phyloP scores from a whole-genome alignment of 2,797 vertebrate genomes.

The Basileuterus tristriatus region DNA sequence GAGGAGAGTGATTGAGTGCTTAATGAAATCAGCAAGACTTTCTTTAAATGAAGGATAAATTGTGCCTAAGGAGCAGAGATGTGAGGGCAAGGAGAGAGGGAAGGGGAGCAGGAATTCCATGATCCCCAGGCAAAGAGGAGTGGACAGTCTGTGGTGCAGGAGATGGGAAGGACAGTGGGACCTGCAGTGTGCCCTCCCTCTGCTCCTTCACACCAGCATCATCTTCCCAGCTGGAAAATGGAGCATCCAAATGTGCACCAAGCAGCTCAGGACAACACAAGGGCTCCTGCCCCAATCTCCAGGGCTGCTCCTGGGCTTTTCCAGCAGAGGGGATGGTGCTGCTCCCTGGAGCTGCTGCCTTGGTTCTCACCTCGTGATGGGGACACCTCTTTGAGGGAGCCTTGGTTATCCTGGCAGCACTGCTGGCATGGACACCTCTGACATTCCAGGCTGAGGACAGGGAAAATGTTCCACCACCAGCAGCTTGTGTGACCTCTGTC shows the following conservation, averaged over 20 bases:
- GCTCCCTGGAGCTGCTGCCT: neutral
- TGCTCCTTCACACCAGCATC: neutral
- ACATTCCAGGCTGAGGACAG: neutral
- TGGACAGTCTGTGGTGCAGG: accelerated
- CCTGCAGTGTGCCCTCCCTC: neutral
- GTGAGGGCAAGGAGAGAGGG: neutral
- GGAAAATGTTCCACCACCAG: neutral
- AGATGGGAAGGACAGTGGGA: neutral
- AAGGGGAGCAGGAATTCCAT: neutral
- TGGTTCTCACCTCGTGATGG: accelerated
- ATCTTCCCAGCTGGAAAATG: neutral
- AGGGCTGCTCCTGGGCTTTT: neutral
- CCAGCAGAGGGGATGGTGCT: neutral
- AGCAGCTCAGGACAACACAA: neutral
- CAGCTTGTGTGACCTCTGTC: neutral
- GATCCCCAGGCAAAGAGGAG: neutral
- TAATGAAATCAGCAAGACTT: neutral
- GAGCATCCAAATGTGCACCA: neutral
- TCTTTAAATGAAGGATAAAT: neutral
- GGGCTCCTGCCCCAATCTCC: accelerated
- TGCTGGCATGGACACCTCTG: accelerated
- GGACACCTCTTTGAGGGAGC: neutral
- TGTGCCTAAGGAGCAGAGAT: neutral
- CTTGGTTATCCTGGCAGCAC: neutral
- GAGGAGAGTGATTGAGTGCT: neutral